These are phyloP conservation scores for Macrosiphum euphorbiae DNA, from an alignment of 2,888 invertebrate species.

Conservation along the genomic window DNA sequence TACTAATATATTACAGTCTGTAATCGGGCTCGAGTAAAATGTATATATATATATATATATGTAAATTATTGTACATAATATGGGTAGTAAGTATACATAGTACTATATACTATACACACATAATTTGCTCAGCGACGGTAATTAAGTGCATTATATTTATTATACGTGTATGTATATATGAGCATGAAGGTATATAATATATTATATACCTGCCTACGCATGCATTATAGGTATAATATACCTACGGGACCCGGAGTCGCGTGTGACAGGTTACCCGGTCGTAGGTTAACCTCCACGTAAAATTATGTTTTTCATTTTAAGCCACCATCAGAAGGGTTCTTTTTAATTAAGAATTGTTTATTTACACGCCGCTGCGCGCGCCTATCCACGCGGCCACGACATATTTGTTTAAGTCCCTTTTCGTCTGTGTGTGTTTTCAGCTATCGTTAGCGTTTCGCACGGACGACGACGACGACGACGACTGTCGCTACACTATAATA, in stretches of 20 bases:
- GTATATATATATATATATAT: neutral
- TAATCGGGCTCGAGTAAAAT: neutral
- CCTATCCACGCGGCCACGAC: neutral
- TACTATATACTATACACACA: neutral
- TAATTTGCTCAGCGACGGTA: neutral
- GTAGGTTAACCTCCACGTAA: neutral
- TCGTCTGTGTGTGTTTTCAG: neutral
- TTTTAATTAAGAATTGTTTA: conserved; percentile 57
- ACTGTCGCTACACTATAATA: neutral
- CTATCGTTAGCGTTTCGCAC: neutral
- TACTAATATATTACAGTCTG: neutral
- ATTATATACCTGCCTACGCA: neutral
- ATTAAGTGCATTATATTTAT: conserved; percentile 7
- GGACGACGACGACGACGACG: neutral
- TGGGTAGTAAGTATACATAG: neutral
- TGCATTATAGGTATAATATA: neutral
- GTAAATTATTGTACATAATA: neutral
- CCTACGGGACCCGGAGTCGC: neutral
- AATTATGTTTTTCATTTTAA: conserved; percentile 54
- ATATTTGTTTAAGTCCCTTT: neutral
- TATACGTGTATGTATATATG: neutral
- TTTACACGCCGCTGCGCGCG: neutral
- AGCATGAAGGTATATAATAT: neutral
- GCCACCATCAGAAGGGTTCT: conserved; percentile 40
- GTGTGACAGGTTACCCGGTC: conserved; percentile 35